Conservation (phyloP, 1,140 invertebrate species). For the Drosophila melanogaster region DNA sequence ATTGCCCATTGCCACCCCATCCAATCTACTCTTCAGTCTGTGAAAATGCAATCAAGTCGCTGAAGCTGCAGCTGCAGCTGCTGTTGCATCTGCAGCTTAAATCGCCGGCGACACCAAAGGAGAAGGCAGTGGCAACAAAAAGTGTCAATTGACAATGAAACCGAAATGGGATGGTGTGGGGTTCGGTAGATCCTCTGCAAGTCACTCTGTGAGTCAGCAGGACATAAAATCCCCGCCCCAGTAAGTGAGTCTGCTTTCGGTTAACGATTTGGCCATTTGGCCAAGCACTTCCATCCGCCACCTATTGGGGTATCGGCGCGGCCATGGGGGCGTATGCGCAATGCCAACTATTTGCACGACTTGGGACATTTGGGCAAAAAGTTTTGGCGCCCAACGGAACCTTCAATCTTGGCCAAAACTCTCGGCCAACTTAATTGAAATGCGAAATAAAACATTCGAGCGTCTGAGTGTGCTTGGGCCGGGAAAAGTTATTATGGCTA, state of each 20-base stretch:
- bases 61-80: conserved; percentile 23
- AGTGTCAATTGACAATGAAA: conserved; percentile 69
- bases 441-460: conserved; percentile 26
- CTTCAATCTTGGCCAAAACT: conserved; percentile 33
- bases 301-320: conserved; percentile 19
- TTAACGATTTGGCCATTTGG: conserved; percentile 63
- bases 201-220: conserved; percentile 53
- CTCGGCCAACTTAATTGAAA: conserved; percentile 51
- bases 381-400: conserved; percentile 30
- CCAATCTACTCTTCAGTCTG: conserved; percentile 47
- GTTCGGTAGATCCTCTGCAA: conserved; percentile 9
- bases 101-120: conserved; percentile 48
- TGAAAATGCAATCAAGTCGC: conserved; percentile 59
- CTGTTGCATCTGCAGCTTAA: conserved; percentile 44
- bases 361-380: conserved; percentile 27
- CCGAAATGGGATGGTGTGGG: conserved; percentile 41
- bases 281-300: conserved; percentile 56
- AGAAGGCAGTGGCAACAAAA: conserved; percentile 39
- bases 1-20: conserved; percentile 1
- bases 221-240: conserved; percentile 53
- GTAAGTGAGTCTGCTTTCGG: conserved; percentile 61
- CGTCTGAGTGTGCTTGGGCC: background rate
- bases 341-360: conserved; percentile 25
- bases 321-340: conserved; percentile 20
- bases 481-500: conserved; percentile 43